Evolutionary conservation across 1,140 invertebrate species (phyloP).

Genomic region (Lepidurus arcticus): DNA sequence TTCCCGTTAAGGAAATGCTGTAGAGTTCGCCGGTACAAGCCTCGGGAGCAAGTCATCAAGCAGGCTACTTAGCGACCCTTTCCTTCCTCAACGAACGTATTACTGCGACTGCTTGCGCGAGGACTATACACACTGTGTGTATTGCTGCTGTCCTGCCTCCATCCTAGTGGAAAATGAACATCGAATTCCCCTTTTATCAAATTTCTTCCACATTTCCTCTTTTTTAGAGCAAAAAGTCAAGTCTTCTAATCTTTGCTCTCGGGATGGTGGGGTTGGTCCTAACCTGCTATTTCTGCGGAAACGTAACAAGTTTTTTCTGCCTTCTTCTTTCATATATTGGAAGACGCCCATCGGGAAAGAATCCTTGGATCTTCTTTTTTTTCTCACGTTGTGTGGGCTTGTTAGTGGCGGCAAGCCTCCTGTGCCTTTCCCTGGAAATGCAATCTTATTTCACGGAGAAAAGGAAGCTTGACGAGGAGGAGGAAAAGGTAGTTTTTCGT

Average conservation of each 20-base stretch:
- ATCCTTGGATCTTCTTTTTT: neutral
- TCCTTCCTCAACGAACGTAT: neutral
- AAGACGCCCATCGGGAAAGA: neutral
- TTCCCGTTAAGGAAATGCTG: neutral
- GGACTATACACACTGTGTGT: neutral
- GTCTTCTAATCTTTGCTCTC: neutral
- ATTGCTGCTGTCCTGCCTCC: neutral
- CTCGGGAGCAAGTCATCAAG: neutral
- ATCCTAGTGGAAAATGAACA: neutral
- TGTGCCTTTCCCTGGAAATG: neutral
- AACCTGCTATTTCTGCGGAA: neutral
- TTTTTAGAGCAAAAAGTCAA: neutral
- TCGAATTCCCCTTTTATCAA: too few species aligned
- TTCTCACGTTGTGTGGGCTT: neutral
- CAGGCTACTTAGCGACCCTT: neutral
- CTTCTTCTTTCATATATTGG: too few species aligned
- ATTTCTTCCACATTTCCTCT: too few species aligned
- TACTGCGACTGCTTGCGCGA: neutral
- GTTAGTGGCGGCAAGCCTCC: neutral
- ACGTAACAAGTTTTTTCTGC: neutral
- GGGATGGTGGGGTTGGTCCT: neutral
- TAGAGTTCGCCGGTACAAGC: neutral
- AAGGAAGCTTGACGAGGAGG: slow-evolving; percentile 7
- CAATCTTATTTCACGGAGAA: neutral
- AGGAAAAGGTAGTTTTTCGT: neutral